A percentile compares a stretch with the other conserved stretches of the same genome.
Conservation (phyloP, 2,113 vertebrate species). For the Pollachius pollachius region DNA sequence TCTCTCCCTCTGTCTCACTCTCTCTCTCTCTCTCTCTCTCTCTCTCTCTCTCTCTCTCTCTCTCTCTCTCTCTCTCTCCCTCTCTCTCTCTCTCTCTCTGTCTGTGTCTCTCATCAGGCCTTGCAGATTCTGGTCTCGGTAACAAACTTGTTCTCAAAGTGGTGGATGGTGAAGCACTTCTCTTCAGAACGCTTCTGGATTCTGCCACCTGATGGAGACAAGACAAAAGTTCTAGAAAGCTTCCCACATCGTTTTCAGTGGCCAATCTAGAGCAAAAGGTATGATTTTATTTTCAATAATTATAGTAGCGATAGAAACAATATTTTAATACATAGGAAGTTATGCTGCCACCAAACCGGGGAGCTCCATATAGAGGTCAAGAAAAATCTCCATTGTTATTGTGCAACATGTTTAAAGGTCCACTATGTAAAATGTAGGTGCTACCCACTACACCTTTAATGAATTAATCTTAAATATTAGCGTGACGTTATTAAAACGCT, state of each 20-base stretch:
- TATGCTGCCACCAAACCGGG: no score
- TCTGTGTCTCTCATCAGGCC: constrained; percentile 65
- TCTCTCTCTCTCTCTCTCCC: not conserved
- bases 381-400: no score
- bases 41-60: not conserved
- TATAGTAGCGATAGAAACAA: no score
- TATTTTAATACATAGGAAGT: no score
- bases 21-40: constrained; percentile 10
- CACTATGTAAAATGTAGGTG: no score
- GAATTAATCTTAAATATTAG: no score
- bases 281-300: no score
- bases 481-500: no score
- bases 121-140: constrained; percentile 89
- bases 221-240: not conserved
- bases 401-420: no score
- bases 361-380: no score
- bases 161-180: constrained; percentile 84
- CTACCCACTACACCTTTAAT: no score
- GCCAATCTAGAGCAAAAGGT: no score
- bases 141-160: constrained; percentile 91
- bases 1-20: not conserved
- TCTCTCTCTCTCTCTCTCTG: not conserved
- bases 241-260: not conserved
- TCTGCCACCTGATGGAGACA: constrained; percentile 58
- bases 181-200: constrained; percentile 87